phyloP scores from a whole-genome alignment of 2,888 invertebrate genomes.

The Pollenia angustigena region DNA sequence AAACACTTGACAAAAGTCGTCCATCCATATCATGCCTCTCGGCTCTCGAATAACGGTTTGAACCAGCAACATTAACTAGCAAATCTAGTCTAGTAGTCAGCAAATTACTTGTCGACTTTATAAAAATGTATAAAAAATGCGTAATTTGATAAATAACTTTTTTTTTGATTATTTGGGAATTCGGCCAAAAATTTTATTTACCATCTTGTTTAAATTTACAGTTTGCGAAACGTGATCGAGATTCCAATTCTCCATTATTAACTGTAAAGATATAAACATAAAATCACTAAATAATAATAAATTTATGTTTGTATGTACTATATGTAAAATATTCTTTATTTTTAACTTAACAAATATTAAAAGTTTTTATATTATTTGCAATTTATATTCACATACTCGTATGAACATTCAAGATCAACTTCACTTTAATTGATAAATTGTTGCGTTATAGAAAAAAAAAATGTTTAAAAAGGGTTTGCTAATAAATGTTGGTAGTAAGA shows the following conservation, averaged over 20 bases:
- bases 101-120: too few species aligned
- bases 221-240: conserved; percentile 36
- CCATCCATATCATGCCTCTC: conserved; percentile 40
- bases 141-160: too few species aligned
- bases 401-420: too few species aligned
- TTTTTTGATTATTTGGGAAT: conserved; percentile 35
- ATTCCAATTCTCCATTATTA: conserved; percentile 20
- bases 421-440: too few species aligned
- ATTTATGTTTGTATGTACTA: not conserved
- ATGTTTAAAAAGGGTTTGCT: too few species aligned
- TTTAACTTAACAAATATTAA: not conserved
- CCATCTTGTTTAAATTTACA: conserved; percentile 20
- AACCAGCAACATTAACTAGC: not conserved
- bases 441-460: too few species aligned
- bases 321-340: not conserved
- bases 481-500: too few species aligned
- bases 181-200: conserved; percentile 48
- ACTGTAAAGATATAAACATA: conserved; percentile 53
- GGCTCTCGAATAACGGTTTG: conserved; percentile 6
- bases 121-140: too few species aligned
- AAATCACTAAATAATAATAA: conserved; percentile 4
- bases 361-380: not conserved
- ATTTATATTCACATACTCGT: too few species aligned
- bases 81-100: too few species aligned
- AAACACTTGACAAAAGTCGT: conserved; percentile 65